Base-by-base conservation (phyloP, 2,888 invertebrate genomes). In the Euplagia quadripunctaria region DNA sequence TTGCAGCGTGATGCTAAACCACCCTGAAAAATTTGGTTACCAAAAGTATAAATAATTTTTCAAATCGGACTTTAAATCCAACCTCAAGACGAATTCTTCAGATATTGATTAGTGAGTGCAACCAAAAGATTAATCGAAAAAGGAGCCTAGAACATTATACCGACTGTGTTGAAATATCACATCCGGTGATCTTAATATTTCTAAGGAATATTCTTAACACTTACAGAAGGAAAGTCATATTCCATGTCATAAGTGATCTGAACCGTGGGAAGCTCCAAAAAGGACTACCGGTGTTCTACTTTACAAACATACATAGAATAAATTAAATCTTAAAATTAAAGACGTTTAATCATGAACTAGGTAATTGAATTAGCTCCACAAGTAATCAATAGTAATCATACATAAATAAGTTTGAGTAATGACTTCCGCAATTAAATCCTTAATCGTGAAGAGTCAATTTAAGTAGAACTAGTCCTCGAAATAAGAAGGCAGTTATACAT, bases 371-470 rank as follows among this genome's bases (percentile, higher is more conserved):
- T 71, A 67, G 31, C 49, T 58, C n/a, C 42, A n/a, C 20, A 46
- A 51, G 51, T 41, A n/a, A 51, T 72, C 49, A 71, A 67, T 31
- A 31, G 31, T 58, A 71, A 52, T n/a, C 31, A 42, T 65, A 61
- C 61, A 31, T 14, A 5, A 61, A 61, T 31, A 12, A 58, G 55
- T 58, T 64, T 70, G 89, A 58, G 71, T 61, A 41, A 74, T 41
- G 43, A 68, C 51, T 31, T 61, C 61, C 61, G 61, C 61, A 61
- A 61, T 61, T 31, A 31, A 61, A 61, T 61, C 31, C 31, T 61
- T 61, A 61, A 31, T 61, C 31, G 61, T 61, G 61, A 61, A 14
- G 31, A 61, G 31, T 31, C 31, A 31, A 12, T 61, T 61, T 11
- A 20, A 58, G 4, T 31, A 61, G 6, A 61, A 61, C 61, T 14